These are phyloP conservation scores for Dinomys branickii DNA, from an alignment of 2,113 vertebrate species.

Conservation along the genomic window DNA sequence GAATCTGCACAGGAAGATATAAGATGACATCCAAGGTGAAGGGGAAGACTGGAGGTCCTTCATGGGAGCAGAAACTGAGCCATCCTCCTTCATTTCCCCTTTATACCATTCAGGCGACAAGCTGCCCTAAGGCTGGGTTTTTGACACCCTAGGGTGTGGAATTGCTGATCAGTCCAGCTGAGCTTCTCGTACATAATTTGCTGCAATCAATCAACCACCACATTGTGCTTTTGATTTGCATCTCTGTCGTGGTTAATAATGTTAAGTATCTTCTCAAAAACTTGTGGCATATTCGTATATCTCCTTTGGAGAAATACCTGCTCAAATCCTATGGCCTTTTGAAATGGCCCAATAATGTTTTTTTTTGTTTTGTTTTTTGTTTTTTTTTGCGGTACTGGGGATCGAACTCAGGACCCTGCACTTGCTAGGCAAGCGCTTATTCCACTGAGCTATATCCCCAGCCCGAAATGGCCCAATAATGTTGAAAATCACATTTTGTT, in stretches of 20 bases:
- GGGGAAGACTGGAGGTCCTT: background rate
- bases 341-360: background rate
- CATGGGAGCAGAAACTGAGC: background rate
- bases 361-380: too few relatives aligned
- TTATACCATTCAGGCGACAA: background rate
- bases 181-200: background rate
- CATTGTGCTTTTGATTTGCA: background rate
- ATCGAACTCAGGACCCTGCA: too few relatives aligned
- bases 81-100: background rate
- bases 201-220: background rate
- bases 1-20: background rate
- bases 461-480: background rate
- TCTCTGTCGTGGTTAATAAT: slow-evolving; percentile 1
- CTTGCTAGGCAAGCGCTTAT: too few relatives aligned
- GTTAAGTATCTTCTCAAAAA: background rate
- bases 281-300: background rate
- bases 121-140: background rate
- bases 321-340: background rate
- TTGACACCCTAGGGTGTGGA: background rate
- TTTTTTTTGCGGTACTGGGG: too few relatives aligned
- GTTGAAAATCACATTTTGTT: background rate
- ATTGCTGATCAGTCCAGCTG: background rate
- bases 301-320: background rate
- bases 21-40: background rate
- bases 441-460: too few relatives aligned